Evolutionary conservation across 30 jellyfish, hydroid and myxozoan genomes (phyloP), one percentile per base, ranked within the genome.

Genomic region (Chrysaora quinquecirrha): DNA sequence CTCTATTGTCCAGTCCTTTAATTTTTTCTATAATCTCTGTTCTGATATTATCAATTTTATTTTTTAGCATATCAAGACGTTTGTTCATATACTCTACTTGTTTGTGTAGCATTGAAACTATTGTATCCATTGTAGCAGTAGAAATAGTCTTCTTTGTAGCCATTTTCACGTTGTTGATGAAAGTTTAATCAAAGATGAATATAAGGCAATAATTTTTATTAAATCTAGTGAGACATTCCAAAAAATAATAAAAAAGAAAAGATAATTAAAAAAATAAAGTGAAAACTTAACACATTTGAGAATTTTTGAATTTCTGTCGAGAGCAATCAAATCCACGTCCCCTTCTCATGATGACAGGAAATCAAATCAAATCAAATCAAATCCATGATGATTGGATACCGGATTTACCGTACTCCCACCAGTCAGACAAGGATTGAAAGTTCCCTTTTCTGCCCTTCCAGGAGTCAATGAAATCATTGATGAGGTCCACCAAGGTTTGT

Each of bases 1-100:
- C 68, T 52, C 68, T 52, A 12, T 52, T 52, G 24, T 52, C 19
- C 27, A 52, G 68, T 12, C 68, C 29, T 52, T 52, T 52, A 52
- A 52, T 52, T 52, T 52, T 12, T 9, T 52, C 68, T 4, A 52
- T 7, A 52, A 52, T 52, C 19, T 52, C 68, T 4, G 19, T 25
- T 4, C 19, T 52, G 4, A 52, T 52, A 4, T 25, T 25, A 52
- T 52, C 68, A 3, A 52, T 52, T 52, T 52, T 52, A 6, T 52
- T 52, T 52, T 52, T 25, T 25, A 52, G 9, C 68, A 10, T 52
- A 52, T 52, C 68, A 12, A 52, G 68, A 4, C 68, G 9, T 52
- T 52, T 52, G 25, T 52, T 52, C 4, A 52, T 52, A 12, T 4
- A 7, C 27, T 52, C 19, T 4, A 52, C 27, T 10, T 52, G 9